Evolutionary conservation across 2,888 invertebrate genomes (phyloP).

Genomic region (Blomia tropicalis): DNA sequence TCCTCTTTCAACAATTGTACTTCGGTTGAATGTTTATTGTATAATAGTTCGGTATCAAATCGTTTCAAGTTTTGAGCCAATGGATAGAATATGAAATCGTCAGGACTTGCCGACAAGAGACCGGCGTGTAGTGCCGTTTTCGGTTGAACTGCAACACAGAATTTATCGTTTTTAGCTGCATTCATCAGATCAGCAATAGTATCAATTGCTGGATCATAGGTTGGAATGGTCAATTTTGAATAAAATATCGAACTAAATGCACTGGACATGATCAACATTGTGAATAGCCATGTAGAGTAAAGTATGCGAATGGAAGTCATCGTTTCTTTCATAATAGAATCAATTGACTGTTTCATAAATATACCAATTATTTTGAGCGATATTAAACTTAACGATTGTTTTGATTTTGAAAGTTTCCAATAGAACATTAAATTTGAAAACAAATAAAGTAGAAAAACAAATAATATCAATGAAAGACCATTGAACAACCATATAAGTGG

Average conservation of each 20-base stretch:
- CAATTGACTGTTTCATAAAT: not conserved
- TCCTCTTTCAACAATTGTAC: too few species aligned
- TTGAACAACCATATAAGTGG: too few species aligned
- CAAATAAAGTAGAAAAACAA: not conserved
- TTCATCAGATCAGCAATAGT: constrained; percentile 7
- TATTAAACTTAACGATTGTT: not conserved
- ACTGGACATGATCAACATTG: not conserved
- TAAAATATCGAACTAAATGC: not conserved
- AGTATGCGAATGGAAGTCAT: not conserved
- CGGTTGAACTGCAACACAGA: not conserved
- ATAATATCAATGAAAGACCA: too few species aligned
- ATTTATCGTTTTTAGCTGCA: not conserved
- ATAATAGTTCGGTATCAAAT: too few species aligned
- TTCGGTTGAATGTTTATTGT: too few species aligned
- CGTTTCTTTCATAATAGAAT: not conserved
- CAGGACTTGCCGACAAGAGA: not conserved
- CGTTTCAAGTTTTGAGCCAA: not conserved
- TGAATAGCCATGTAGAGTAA: not conserved
- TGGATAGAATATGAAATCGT: not conserved
- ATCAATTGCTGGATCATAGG: not conserved
- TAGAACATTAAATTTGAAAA: not conserved
- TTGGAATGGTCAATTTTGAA: not conserved
- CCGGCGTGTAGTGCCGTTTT: not conserved
- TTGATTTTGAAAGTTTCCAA: not conserved
- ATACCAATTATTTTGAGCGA: not conserved